Percentiles rank a stretch among this genome's conserved stretches.
These are phyloP conservation scores for Guaruba guarouba DNA, from an alignment of 2,113 vertebrate genomes.

Conservation along the genomic window DNA sequence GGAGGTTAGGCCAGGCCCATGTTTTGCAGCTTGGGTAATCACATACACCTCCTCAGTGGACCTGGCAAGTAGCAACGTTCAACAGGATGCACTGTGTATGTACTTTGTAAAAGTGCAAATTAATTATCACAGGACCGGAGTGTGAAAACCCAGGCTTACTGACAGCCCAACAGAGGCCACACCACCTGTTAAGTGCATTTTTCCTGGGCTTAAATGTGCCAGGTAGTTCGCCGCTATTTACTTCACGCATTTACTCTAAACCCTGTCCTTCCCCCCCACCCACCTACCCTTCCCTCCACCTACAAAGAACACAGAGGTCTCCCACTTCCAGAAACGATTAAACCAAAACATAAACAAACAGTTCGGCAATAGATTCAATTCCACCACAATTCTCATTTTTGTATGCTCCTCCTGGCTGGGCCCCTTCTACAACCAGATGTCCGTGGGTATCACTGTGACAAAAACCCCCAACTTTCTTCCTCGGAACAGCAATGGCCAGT, in stretches of 20 bases:
- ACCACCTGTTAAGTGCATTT: background rate
- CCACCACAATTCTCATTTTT: background rate
- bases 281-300: background rate
- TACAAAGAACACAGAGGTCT: background rate
- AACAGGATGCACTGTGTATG: accelerated
- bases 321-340: background rate
- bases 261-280: background rate
- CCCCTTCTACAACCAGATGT: background rate
- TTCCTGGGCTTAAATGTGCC: background rate
- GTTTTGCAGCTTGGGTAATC: background rate
- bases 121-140: background rate
- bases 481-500: background rate
- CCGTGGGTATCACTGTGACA: accelerated
- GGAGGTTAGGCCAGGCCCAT: background rate
- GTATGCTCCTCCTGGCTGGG: background rate
- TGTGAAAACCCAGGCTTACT: background rate
- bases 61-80: background rate
- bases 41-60: background rate
- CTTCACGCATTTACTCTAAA: background rate
- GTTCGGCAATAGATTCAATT: background rate
- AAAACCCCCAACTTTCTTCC: background rate
- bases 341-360: background rate
- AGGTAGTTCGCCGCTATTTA: background rate
- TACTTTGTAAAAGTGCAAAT: background rate
- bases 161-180: background rate